These are phyloP conservation scores for Chrysolina americana DNA, from an alignment of 2,888 invertebrate species.

Conservation along the genomic window DNA sequence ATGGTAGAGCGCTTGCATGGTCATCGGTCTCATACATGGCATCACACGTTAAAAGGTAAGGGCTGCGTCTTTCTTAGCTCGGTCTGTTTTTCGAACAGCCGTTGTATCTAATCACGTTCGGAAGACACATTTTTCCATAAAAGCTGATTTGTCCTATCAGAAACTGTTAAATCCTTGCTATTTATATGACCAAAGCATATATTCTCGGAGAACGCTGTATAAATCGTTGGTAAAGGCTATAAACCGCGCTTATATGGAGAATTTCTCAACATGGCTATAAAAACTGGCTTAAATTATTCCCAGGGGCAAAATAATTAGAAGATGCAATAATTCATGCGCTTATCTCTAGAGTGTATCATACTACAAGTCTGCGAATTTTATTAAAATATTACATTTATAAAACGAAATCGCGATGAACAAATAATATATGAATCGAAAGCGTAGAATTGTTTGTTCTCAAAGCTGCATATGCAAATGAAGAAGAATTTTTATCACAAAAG, in stretches of 20 bases:
- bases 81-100: background rate
- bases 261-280: conserved; percentile 45
- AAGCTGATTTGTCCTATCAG: background rate
- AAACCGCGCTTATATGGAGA: conserved; percentile 44
- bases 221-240: conserved; percentile 41
- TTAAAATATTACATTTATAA: conserved; percentile 41
- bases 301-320: conserved; percentile 55
- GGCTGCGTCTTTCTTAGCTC: no score
- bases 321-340: conserved; percentile 52
- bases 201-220: conserved; percentile 30
- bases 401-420: conserved; percentile 43
- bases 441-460: no score
- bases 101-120: conserved; percentile 6
- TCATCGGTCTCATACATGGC: no score
- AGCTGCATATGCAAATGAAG: background rate
- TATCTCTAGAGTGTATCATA: conserved; percentile 52
- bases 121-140: conserved; percentile 14
- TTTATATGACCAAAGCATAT: conserved; percentile 13
- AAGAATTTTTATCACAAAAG: background rate
- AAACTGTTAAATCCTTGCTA: conserved; percentile 9
- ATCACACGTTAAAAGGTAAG: no score
- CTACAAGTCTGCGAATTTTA: conserved; percentile 38
- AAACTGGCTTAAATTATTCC: conserved; percentile 52
- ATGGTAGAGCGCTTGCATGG: no score
- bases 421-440: background rate